These are phyloP conservation scores for Belonocnema kinseyi DNA, from an alignment of 1,140 invertebrate species.

Conservation along the genomic window DNA sequence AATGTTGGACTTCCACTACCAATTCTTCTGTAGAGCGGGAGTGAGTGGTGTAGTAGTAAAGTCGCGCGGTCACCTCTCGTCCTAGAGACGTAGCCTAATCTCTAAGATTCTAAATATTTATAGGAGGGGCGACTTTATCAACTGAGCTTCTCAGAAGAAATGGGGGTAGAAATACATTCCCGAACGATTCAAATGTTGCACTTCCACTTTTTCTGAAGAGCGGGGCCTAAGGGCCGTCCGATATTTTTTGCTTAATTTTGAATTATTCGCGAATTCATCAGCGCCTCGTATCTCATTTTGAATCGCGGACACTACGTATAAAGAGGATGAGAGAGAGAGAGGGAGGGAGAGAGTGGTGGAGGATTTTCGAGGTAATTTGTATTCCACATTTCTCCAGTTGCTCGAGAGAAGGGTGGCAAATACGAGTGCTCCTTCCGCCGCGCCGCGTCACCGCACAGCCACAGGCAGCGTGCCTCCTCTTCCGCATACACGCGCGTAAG, in stretches of 20 bases:
- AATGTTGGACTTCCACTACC: no score
- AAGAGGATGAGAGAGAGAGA: constrained; percentile 43
- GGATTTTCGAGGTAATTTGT: constrained; percentile 67
- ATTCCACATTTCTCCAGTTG: constrained; percentile 71
- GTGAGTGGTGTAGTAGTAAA: no score
- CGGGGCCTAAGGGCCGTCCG: not conserved
- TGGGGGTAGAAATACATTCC: no score
- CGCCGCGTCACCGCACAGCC: not conserved
- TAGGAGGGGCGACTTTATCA: no score
- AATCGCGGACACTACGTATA: constrained; percentile 50
- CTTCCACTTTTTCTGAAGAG: no score
- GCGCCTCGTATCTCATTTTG: constrained; percentile 53
- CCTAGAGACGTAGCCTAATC: no score
- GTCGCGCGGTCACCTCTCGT: no score
- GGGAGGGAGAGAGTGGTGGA: constrained; percentile 42
- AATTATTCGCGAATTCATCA: constrained; percentile 67
- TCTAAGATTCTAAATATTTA: no score
- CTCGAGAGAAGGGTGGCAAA: constrained; percentile 63
- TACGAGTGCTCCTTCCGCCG: constrained; percentile 46
- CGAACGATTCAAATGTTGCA: no score
- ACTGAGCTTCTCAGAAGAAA: no score
- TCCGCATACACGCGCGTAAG: constrained; percentile 39
- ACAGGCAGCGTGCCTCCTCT: constrained; percentile 47
- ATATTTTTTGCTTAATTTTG: constrained; percentile 28
- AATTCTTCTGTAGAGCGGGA: no score